Percentiles rank a stretch among this genome's conserved stretches.
Evolutionary conservation across 30 jellyfish, hydroid and myxozoan species (phyloP).

Genomic region (Hydractinia symbiolongicarpus): DNA sequence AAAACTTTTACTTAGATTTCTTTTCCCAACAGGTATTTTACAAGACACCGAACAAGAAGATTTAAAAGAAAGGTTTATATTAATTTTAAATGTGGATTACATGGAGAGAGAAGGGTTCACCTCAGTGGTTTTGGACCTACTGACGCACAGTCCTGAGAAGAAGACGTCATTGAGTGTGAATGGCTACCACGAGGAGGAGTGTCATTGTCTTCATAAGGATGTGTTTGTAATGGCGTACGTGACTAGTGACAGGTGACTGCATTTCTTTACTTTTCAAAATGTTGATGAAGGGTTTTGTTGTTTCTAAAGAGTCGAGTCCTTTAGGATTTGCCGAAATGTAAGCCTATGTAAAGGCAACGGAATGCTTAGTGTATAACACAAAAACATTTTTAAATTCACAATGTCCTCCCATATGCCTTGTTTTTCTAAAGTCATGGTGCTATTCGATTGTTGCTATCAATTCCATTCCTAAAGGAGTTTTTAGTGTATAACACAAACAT

Average conservation of each 20-base stretch:
- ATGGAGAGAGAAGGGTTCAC: slow-evolving; percentile 46
- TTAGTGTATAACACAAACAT: too few relatives aligned
- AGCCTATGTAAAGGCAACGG: too few relatives aligned
- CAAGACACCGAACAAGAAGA: background rate
- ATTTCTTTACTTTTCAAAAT: background rate
- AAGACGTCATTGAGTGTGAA: background rate
- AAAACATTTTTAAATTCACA: too few relatives aligned
- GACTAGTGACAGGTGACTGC: slow-evolving; percentile 47
- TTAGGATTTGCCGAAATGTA: too few relatives aligned
- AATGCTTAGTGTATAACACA: too few relatives aligned
- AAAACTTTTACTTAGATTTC: too few relatives aligned
- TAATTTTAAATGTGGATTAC: slow-evolving; percentile 60
- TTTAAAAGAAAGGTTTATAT: slow-evolving; percentile 29
- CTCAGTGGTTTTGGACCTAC: slow-evolving; percentile 61
- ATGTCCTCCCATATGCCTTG: too few relatives aligned
- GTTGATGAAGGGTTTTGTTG: too few relatives aligned
- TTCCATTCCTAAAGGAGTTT: too few relatives aligned
- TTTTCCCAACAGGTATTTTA: background rate
- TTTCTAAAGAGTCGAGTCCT: too few relatives aligned
- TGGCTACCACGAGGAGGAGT: slow-evolving; percentile 28
- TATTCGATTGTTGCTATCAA: too few relatives aligned
- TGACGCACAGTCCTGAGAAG: slow-evolving; percentile 18
- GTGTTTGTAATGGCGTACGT: slow-evolving; percentile 79
- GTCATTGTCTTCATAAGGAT: slow-evolving; percentile 47
- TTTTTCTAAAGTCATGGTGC: too few relatives aligned